These are phyloP conservation scores for Malacoctenus gilli DNA, from an alignment of 2,797 vertebrate genomes.

Conservation along the genomic window DNA sequence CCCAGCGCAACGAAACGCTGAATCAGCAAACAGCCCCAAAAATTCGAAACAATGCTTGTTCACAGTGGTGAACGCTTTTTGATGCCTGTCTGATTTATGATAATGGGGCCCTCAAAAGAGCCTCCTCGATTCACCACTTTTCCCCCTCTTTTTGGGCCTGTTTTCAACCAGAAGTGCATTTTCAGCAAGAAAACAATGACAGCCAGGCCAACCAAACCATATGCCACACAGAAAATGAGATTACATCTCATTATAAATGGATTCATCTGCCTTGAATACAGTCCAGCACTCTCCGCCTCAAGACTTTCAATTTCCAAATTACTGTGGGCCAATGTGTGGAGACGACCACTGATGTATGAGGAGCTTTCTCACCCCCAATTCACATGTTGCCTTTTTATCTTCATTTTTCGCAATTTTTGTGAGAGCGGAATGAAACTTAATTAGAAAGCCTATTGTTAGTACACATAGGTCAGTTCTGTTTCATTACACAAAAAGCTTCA, in stretches of 20 bases:
- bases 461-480: neutral
- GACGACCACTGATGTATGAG: conserved; percentile 12
- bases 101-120: conserved; percentile 58
- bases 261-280: conserved; percentile 59
- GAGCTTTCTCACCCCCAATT: conserved; percentile 24
- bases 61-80: conserved; percentile 44
- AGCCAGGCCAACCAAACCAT: conserved; percentile 54
- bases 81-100: conserved; percentile 68
- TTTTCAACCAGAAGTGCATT: conserved; percentile 65
- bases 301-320: conserved; percentile 50
- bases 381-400: too few relatives aligned
- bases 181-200: conserved; percentile 62
- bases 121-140: conserved; percentile 36
- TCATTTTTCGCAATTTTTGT: too few relatives aligned
- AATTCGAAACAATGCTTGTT: conserved; percentile 42
- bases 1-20: conserved; percentile 57
- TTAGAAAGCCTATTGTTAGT: neutral
- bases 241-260: conserved; percentile 63
- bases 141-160: conserved; percentile 16
- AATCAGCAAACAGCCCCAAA: conserved; percentile 66
- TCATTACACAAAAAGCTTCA: conserved; percentile 13
- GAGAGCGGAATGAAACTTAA: too few relatives aligned
- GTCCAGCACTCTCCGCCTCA: conserved; percentile 29
- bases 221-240: conserved; percentile 59
- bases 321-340: conserved; percentile 16